Evolutionary conservation across 2,113 vertebrate genomes (phyloP), one percentile per base, ranked within the genome.

Genomic region (Cavia porcellus): DNA sequence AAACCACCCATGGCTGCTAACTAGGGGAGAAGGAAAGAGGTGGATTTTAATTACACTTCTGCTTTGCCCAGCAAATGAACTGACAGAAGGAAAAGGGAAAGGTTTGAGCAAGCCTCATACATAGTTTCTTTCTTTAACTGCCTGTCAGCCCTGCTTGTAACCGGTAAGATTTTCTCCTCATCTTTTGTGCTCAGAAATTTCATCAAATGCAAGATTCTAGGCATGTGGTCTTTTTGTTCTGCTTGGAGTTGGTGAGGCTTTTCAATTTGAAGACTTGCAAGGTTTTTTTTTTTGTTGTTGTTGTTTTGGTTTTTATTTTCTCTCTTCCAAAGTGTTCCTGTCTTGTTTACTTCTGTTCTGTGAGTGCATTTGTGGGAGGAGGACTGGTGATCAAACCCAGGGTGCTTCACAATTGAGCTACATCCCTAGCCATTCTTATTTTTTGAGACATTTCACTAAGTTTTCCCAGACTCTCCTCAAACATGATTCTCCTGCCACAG

Each of bases 1-100:
- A 99, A 99, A 1, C 98, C 95, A 77, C 99, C 99, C 99, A 99
- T 99, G 86, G 97, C 92, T 0, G 24, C 72, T 7, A 24, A 7
- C 32, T 10, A 14, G n/a, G 52, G 35, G 1, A 92, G 57, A 8
- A 50, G 35, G 68, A 61, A 79, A 86, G 47, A 55, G 28, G 5
- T 42, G 13, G 47, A 45, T n/a, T 86, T 42, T 93, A 42, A 55
- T 35, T 35, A 42, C 25, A 22, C 19, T 57, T 11, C 17, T 32
- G 70, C 45, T 75, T 32, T 32, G 35, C 59, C 45, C 12, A 7
- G 2, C 5, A n/a, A 3, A 20, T 9, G 59, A 74, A 15, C 30
- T 42, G 30, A 80, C 50, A 68, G 92, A 35, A 5, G 11, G 32
- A 24, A 13, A 15, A 38, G 22, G 30, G 14, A 57, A 64, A 10